Evolutionary conservation across 2,113 vertebrate genomes (phyloP).

Genomic region (Paraplagusia blochii): DNA sequence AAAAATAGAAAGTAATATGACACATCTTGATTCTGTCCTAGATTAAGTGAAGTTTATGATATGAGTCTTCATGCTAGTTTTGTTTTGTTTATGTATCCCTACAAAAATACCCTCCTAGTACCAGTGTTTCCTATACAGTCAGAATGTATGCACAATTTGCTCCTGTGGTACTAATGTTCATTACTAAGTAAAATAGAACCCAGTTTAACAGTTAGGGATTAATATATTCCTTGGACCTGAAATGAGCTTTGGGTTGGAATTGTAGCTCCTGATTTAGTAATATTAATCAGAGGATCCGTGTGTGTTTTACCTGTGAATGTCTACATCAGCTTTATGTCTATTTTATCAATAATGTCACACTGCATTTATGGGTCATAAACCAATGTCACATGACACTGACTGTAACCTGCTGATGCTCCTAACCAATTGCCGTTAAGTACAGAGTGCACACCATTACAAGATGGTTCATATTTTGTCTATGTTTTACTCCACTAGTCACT

Average conservation of each 20-base stretch:
- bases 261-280: constrained; percentile 19
- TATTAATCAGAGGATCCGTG: constrained; percentile 18
- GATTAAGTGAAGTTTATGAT: constrained; percentile 4
- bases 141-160: too few species aligned
- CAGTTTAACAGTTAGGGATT: too few species aligned
- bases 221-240: too few species aligned
- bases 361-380: constrained; percentile 17
- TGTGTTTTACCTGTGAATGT: constrained; percentile 4
- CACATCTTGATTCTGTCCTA: constrained; percentile 22
- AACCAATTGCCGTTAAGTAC: constrained; percentile 36
- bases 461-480: constrained; percentile 26
- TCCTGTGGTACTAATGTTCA: too few species aligned
- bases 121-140: too few species aligned
- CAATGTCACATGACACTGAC: constrained; percentile 17
- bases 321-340: too few species aligned
- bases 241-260: too few species aligned
- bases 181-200: too few species aligned
- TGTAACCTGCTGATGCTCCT: constrained; percentile 31
- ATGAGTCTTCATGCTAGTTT: too few species aligned
- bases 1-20: constrained; percentile 36
- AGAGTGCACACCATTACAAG: constrained; percentile 25
- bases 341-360: constrained; percentile 28
- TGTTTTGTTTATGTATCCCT: too few species aligned
- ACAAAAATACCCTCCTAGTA: too few species aligned
- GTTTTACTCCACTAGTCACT: constrained; percentile 22